Conservation (phyloP, 2,113 vertebrate species). For the Aleadryas rufinucha region DNA sequence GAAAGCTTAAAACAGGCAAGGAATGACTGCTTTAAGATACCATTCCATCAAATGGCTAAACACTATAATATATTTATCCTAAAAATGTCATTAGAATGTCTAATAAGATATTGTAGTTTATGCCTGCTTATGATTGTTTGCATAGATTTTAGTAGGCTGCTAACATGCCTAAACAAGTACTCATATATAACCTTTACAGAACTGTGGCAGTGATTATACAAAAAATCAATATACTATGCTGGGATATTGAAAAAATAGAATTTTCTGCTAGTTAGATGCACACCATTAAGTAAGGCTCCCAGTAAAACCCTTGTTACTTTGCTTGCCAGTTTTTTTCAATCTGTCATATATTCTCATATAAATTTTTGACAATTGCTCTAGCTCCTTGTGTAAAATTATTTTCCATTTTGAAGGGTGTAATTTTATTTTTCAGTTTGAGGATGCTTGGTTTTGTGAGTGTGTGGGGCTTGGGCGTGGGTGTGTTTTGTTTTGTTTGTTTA, state of each 20-base stretch:
- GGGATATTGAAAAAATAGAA: not conserved
- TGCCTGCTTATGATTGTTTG: not conserved
- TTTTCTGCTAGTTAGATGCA: not conserved
- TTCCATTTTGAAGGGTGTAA: not conserved
- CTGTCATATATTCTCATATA: not conserved
- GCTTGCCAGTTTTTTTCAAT: not conserved
- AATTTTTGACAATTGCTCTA: not conserved
- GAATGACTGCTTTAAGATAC: not conserved
- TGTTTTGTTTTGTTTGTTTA: not conserved
- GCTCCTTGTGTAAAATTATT: not conserved
- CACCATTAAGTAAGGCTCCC: not conserved
- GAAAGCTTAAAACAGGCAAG: not conserved
- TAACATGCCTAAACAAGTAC: not conserved
- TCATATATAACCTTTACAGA: not conserved
- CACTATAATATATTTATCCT: not conserved
- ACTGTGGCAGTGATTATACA: not conserved
- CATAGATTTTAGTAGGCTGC: conserved; percentile 7
- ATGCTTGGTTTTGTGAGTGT: not conserved
- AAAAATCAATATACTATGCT: not conserved
- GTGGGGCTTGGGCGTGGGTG: fast-evolving
- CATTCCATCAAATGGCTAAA: not conserved
- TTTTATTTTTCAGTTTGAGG: not conserved
- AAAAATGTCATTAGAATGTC: not conserved
- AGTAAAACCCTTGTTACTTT: not conserved
- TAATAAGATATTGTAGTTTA: not conserved